Evolutionary conservation across 2,113 vertebrate species (phyloP).

Genomic region (Physeter macrocephalus): DNA sequence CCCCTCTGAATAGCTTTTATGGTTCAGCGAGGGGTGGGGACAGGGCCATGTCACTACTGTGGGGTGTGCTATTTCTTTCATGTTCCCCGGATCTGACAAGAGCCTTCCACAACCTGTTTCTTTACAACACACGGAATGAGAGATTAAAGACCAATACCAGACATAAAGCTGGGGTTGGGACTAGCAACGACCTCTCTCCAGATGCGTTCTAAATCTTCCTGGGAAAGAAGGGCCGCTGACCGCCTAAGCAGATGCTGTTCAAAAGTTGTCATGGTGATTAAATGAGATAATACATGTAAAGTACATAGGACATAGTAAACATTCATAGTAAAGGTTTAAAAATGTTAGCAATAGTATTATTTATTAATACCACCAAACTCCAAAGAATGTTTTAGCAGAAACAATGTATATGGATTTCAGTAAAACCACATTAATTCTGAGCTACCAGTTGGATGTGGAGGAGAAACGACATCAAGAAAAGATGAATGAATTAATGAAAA

Average conservation of each 20-base stretch:
- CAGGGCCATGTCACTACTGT: slow-evolving; percentile 54
- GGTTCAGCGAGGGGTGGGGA: slow-evolving; percentile 61
- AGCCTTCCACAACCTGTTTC: slow-evolving; percentile 63
- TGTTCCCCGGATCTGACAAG: slow-evolving; percentile 68
- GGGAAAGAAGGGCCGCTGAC: not conserved
- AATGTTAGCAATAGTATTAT: not conserved
- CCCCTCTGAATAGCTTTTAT: slow-evolving; percentile 46
- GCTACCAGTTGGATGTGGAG: not conserved
- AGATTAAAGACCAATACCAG: slow-evolving; percentile 55
- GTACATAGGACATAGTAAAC: not conserved
- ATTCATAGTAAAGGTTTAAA: not conserved
- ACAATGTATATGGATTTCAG: not conserved
- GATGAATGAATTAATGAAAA: not conserved
- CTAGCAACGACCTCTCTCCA: not conserved
- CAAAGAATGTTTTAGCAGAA: not conserved
- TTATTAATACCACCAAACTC: not conserved
- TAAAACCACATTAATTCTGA: not conserved
- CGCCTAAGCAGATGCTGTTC: not conserved
- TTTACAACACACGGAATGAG: slow-evolving; percentile 51
- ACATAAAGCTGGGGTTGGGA: not conserved
- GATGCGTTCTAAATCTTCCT: not conserved
- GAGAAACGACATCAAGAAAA: not conserved
- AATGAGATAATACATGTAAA: not conserved
- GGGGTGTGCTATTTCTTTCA: slow-evolving; percentile 64
- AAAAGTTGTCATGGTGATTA: not conserved